Evolutionary conservation across 2,113 vertebrate species (phyloP).

Genomic region (Centropus bengalensis): DNA sequence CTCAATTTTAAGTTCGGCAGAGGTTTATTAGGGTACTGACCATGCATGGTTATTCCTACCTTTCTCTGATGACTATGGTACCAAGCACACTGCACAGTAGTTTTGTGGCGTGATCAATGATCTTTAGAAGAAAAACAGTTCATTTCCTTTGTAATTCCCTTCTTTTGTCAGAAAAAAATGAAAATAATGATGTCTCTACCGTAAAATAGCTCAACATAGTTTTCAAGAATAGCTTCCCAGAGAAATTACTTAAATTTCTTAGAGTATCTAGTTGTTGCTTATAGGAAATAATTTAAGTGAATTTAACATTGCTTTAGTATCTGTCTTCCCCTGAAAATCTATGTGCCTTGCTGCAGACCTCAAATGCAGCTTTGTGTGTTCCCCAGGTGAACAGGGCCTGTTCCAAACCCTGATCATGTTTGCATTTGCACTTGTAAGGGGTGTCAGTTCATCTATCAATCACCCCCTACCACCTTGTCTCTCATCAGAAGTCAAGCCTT

Average conservation of each 20-base stretch:
- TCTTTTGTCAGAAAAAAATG: neutral
- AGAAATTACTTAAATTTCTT: neutral
- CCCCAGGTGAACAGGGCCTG: neutral
- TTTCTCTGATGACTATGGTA: neutral
- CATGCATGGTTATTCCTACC: neutral
- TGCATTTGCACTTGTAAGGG: slow-evolving; percentile 45
- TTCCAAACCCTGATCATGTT: slow-evolving; percentile 28
- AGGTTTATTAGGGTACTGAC: neutral
- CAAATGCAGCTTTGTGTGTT: neutral
- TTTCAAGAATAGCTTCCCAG: neutral
- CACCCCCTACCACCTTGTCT: neutral
- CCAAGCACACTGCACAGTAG: neutral
- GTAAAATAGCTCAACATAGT: neutral
- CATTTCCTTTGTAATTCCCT: neutral
- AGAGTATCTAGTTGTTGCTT: neutral
- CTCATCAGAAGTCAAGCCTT: slow-evolving; percentile 40
- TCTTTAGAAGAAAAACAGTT: neutral
- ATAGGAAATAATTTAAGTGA: neutral
- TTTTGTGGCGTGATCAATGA: neutral
- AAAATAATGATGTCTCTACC: neutral
- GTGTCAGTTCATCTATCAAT: slow-evolving; percentile 18
- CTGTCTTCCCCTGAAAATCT: neutral
- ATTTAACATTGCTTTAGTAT: neutral
- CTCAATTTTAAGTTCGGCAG: neutral
- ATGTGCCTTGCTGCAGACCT: neutral